Evolutionary conservation across 2,797 vertebrate species (phyloP).

Genomic region (Macropus fuliginosus): DNA sequence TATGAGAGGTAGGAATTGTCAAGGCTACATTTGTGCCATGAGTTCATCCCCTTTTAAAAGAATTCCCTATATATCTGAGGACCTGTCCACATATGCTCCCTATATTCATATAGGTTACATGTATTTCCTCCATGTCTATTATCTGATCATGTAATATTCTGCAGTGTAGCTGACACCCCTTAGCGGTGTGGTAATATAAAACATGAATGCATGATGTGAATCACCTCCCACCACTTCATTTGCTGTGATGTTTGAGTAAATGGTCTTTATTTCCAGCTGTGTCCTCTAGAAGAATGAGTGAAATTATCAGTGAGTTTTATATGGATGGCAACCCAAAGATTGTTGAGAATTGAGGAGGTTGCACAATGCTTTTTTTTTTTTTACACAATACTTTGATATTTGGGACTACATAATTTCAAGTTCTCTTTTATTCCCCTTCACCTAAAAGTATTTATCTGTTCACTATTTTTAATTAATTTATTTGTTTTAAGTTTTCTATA

Average conservation of each 20-base stretch:
- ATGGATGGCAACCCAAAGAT: background rate
- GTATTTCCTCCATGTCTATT: too few relatives aligned
- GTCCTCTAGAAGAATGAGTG: too few relatives aligned
- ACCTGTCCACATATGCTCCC: background rate
- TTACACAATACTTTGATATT: background rate
- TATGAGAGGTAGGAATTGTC: background rate
- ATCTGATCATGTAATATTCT: too few relatives aligned
- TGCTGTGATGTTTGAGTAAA: too few relatives aligned
- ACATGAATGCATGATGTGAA: too few relatives aligned
- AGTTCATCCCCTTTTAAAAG: background rate
- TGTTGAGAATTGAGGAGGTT: background rate
- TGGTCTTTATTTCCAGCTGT: too few relatives aligned
- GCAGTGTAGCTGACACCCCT: too few relatives aligned
- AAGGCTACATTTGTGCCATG: background rate
- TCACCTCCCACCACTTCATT: too few relatives aligned
- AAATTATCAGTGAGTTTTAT: too few relatives aligned
- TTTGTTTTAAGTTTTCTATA: too few relatives aligned
- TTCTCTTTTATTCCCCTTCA: background rate
- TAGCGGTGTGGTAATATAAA: too few relatives aligned
- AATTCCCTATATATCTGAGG: background rate
- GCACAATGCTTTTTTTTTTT: background rate
- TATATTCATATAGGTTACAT: background rate
- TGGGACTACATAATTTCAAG: background rate
- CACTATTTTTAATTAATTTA: background rate
- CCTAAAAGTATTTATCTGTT: background rate